phyloP scores from a whole-genome alignment of 2,113 vertebrate genomes.

The Ammodramus savannarum region DNA sequence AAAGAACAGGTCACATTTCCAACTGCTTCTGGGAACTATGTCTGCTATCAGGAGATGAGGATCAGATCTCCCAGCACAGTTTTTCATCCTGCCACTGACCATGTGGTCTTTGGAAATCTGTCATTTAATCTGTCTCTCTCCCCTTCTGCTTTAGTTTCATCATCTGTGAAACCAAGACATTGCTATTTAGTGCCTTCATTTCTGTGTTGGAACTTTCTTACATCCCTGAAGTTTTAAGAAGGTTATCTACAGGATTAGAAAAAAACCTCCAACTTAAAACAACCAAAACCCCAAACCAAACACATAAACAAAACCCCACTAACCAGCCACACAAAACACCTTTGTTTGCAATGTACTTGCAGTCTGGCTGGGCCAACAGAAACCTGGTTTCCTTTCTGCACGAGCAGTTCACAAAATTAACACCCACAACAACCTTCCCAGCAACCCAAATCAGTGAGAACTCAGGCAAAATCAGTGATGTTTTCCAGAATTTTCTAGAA shows the following conservation, averaged over 20 bases:
- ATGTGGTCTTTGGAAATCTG: constrained; percentile 33
- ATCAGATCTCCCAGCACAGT: neutral
- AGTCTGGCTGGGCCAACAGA: neutral
- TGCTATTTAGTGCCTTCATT: neutral
- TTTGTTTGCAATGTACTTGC: neutral
- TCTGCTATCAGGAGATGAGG: neutral
- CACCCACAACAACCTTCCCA: fast-evolving
- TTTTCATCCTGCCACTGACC: constrained; percentile 29
- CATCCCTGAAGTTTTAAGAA: neutral
- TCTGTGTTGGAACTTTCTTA: neutral
- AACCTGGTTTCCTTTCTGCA: neutral
- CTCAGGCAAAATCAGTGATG: neutral
- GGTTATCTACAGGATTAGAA: neutral
- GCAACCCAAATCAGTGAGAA: neutral
- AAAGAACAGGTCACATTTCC: constrained; percentile 50
- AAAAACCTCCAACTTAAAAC: neutral
- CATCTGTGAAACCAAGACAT: neutral
- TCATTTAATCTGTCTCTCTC: constrained; percentile 35
- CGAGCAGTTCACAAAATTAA: neutral
- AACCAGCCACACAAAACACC: neutral
- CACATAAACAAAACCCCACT: neutral
- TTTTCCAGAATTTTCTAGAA: neutral
- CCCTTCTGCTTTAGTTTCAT: neutral
- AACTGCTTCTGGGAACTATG: constrained; percentile 48
- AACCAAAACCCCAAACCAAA: neutral